Base-by-base conservation (phyloP, 2,113 vertebrate species). In the Globicephala melas region DNA sequence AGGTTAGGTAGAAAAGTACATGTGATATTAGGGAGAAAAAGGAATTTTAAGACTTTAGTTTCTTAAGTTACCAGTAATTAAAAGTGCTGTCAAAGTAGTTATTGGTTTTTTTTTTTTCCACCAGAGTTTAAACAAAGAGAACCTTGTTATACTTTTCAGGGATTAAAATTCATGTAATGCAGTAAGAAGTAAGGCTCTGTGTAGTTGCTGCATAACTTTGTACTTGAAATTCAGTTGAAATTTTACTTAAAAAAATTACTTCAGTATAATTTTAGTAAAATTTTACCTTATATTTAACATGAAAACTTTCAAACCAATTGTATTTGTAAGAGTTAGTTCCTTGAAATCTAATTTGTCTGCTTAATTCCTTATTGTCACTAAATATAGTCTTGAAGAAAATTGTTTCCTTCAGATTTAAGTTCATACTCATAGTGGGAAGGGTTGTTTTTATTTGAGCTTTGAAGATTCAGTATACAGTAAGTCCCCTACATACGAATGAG, bases 41-140 rank as follows among this genome's bases (percentile, higher is more conserved):
- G 94, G 98, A 98, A 95, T 98, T 97, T 97, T 97, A 98, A 97
- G 96, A 96, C 82, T 83, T 62, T 13, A 89, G 44, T 98, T 82
- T 98, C 94, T 98, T 97, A 95, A 97, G 70, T 98, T 98, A 96
- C 80, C 80, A 93, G 87, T 98, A 97, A 94, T 98, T 98, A 98
- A 98, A 98, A 97, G 76, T 94, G 92, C 60, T 65, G 38, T 97
- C 97, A 97, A 94, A 98, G 89, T 97, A 98, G 94, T 98, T 88
- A 50, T 38, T 44, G 70, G 68, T 91, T 97, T 87, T 44, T 67
- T 28, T 58, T 67, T 58, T 5, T 8, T 2, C 9, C 41, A 38
- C 47, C 47, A 33, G 41, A 74, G 89, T 93, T 97, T 73, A 88
- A 86, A 97, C 90, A 97, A 98, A 96, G 89, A 95, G 81, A 92